A percentile compares a stretch with the other conserved stretches of the same genome.
Conservation (phyloP, 2,797 vertebrate species). For the Cossypha niveicapilla region DNA sequence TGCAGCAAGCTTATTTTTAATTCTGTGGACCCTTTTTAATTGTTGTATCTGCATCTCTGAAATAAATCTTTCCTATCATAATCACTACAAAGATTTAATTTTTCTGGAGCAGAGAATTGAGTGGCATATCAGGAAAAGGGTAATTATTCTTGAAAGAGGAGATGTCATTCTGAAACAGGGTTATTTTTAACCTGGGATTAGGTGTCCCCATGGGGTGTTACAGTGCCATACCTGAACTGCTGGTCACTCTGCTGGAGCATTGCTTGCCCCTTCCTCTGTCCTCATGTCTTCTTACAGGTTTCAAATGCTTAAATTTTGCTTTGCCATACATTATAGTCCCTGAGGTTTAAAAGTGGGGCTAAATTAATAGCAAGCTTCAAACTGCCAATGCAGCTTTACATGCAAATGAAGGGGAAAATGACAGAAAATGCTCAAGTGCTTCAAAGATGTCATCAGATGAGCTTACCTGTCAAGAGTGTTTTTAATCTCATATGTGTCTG, state of each 20-base stretch:
- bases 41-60: neutral
- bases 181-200: neutral
- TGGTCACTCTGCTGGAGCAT: neutral
- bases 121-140: neutral
- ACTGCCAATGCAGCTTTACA: neutral
- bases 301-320: neutral
- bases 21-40: neutral
- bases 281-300: neutral
- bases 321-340: neutral
- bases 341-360: neutral
- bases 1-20: neutral
- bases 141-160: neutral
- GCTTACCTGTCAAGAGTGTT: neutral
- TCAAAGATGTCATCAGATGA: neutral
- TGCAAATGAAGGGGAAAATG: neutral
- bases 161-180: neutral
- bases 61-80: neutral
- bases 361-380: neutral
- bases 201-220: neutral
- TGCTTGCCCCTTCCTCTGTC: neutral
- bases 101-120: neutral
- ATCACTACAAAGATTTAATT: neutral
- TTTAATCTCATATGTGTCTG: neutral
- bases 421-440: neutral
- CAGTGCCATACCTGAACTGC: neutral